Conservation (phyloP, 2,113 vertebrate species). For the Spizaetus ornatus region DNA sequence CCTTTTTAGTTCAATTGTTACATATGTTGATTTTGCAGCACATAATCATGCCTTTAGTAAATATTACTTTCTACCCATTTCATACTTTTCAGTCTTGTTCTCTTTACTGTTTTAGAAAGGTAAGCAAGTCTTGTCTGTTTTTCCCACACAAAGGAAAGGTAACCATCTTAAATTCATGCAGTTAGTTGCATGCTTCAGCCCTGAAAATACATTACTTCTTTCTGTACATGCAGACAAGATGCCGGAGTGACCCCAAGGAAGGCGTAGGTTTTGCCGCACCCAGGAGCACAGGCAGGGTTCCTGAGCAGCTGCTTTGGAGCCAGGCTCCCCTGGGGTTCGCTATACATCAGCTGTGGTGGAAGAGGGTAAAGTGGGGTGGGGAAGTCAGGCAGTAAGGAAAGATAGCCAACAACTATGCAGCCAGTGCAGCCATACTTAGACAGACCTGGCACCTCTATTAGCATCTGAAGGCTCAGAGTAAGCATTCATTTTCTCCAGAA, state of each 20-base stretch:
- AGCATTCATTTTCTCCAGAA: not conserved
- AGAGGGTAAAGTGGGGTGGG: not conserved
- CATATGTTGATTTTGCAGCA: not conserved
- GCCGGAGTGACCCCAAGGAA: no score
- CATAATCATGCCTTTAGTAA: no score
- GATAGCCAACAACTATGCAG: not conserved
- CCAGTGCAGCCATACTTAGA: rapidly evolving
- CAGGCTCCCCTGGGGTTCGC: not conserved
- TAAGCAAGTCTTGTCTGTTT: not conserved
- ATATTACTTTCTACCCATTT: not conserved
- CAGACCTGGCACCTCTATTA: not conserved
- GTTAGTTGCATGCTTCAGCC: not conserved
- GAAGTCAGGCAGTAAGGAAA: not conserved
- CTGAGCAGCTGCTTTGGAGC: not conserved
- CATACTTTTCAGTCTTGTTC: not conserved
- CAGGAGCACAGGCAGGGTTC: no score
- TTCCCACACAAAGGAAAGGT: not conserved
- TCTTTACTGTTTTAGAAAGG: not conserved
- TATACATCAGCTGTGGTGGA: no score
- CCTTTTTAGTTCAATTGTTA: not conserved
- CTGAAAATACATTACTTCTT: not conserved
- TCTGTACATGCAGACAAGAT: not conserved
- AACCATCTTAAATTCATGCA: not conserved
- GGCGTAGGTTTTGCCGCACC: rapidly evolving
- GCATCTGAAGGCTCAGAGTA: not conserved